Evolutionary conservation across 2,113 vertebrate species (phyloP).

Genomic region (Protobothrops flavoviridis): DNA sequence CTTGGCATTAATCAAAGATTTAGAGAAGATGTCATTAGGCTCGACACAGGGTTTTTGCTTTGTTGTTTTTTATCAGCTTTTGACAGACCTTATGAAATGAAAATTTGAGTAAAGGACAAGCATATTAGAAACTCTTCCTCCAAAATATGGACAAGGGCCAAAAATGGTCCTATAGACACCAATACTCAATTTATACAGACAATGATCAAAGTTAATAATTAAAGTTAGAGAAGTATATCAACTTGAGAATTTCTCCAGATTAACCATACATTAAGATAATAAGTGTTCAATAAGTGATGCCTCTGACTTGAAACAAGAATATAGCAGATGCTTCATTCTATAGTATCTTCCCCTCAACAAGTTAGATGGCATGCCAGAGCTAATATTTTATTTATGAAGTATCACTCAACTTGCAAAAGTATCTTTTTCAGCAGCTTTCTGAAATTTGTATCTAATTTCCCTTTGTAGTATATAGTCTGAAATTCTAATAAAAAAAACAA

Average conservation of each 20-base stretch:
- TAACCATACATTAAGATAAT: neutral
- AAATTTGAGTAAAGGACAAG: neutral
- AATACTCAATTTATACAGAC: neutral
- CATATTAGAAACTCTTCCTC: too few relatives aligned
- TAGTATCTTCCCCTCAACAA: neutral
- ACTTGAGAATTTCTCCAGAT: neutral
- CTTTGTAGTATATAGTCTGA: neutral
- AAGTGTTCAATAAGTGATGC: neutral
- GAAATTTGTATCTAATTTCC: neutral
- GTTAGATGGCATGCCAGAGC: neutral
- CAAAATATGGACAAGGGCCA: neutral
- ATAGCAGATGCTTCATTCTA: neutral
- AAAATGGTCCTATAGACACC: neutral
- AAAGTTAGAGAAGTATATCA: neutral
- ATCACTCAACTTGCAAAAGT: neutral
- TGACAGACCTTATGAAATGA: neutral
- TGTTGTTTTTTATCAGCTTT: neutral
- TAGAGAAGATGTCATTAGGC: too few relatives aligned
- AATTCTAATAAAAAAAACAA: neutral
- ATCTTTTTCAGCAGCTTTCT: neutral
- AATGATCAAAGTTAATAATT: neutral
- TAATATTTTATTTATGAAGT: neutral
- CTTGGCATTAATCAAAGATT: neutral
- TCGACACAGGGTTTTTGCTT: neutral
- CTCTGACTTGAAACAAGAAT: neutral